These are phyloP conservation scores for Nixonia krombeini DNA, from an alignment of 1,140 invertebrate genomes.

Conservation along the genomic window DNA sequence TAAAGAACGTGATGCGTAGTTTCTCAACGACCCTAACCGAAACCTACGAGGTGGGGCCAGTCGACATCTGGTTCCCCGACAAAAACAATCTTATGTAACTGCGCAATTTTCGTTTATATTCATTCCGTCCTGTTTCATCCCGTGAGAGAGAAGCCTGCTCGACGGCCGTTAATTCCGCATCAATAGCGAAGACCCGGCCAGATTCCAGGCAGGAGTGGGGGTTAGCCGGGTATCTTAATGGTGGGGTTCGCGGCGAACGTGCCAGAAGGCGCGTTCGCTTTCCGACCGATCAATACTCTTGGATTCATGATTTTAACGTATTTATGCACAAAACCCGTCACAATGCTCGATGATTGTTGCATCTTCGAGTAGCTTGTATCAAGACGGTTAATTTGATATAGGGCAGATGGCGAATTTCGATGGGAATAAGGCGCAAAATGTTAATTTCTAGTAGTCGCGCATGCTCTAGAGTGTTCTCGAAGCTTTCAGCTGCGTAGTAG, in stretches of 20 bases:
- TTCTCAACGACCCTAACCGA: no score
- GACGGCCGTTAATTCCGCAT: constrained; percentile 14
- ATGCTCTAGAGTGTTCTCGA: constrained; percentile 60
- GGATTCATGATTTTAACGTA: constrained; percentile 9
- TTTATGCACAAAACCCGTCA: not conserved
- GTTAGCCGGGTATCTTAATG: constrained; percentile 45
- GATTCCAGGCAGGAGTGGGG: constrained; percentile 23
- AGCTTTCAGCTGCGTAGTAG: constrained; percentile 52
- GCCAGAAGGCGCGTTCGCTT: constrained; percentile 60
- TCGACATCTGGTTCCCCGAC: no score
- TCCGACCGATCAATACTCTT: constrained; percentile 59
- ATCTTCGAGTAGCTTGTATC: not conserved
- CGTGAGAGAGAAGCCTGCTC: no score
- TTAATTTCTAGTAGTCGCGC: no score
- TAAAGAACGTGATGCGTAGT: no score
- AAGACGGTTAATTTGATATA: no score
- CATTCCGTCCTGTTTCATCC: constrained; percentile 20
- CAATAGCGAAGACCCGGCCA: constrained; percentile 41
- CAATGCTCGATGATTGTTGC: not conserved
- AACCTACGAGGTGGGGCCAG: no score
- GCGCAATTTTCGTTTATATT: constrained; percentile 41
- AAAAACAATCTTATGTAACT: constrained; percentile 34
- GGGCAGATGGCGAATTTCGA: no score
- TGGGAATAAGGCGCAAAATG: no score
- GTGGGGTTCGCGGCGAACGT: constrained; percentile 62